Evolutionary conservation across 2,888 invertebrate species (phyloP).

Genomic region (Lamellibrachia satsuma): DNA sequence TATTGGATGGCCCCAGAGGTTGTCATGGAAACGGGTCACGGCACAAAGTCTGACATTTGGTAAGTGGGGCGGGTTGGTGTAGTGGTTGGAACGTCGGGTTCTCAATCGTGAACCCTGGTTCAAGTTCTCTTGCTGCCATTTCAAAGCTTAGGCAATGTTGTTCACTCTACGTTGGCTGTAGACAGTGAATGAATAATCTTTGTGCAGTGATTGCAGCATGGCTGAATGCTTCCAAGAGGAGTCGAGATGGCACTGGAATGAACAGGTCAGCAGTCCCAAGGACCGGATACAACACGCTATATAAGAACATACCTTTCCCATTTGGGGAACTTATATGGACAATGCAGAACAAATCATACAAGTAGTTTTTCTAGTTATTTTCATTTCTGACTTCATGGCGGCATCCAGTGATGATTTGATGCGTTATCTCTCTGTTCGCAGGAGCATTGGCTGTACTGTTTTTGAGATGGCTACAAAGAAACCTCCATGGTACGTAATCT

Average conservation of each 20-base stretch:
- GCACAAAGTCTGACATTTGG: slow-evolving; percentile 66
- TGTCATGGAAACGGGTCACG: slow-evolving; percentile 64
- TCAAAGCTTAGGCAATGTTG: too few species aligned
- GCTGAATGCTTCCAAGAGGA: too few species aligned
- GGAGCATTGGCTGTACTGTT: slow-evolving; percentile 65
- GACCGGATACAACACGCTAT: too few species aligned
- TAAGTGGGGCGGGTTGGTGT: slow-evolving; percentile 33
- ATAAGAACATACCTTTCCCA: too few species aligned
- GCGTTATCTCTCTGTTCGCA: slow-evolving; percentile 36
- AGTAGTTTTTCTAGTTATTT: not conserved
- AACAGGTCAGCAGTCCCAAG: too few species aligned
- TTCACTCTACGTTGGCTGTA: not conserved
- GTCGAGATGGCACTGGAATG: too few species aligned
- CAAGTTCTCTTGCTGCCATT: too few species aligned
- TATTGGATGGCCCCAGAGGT: slow-evolving; percentile 68
- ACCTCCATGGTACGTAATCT: slow-evolving; percentile 61
- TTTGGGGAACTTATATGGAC: too few species aligned
- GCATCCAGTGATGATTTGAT: not conserved
- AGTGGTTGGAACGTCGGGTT: too few species aligned
- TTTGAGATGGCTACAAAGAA: slow-evolving; percentile 66
- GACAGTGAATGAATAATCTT: too few species aligned
- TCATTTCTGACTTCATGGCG: not conserved
- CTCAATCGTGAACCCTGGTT: too few species aligned
- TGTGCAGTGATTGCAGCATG: too few species aligned
- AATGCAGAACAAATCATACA: not conserved